Evolutionary conservation across 2,797 vertebrate genomes (phyloP), one percentile per base, ranked within the genome.

Genomic region (Tenualosa ilisha): DNA sequence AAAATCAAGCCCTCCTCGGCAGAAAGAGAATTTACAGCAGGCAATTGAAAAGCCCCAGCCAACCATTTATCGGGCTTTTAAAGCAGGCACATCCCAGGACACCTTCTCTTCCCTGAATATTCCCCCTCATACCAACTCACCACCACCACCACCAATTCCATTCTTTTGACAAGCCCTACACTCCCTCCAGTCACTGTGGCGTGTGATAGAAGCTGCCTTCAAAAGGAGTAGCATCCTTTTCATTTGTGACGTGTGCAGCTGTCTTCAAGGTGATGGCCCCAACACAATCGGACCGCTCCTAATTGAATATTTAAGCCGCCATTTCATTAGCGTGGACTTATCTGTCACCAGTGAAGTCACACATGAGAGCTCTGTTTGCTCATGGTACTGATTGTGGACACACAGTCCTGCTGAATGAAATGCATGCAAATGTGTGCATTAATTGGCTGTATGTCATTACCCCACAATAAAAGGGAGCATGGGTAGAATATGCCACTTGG

Each of bases 221-320:
- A 40, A 37, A 37, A 72, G 68, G 15, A 46, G 37, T 20, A 51
- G 81, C 40, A 37, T 83, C 37, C 82, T 84, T 56, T 82, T 85
- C 86, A 87, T 50, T 82, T 43, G n/a, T 63, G 79, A 22, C 81
- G 22, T 83, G 83, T 82, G 40, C 81, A 83, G 84, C 83, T 81
- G 40, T 50, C 50, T 56, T 63, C 20, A 37, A 51, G 56, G 84
- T 82, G 72, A 82, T 85, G 85, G 72, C 40, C 24, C 56, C 85
- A 61, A 81, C 56, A 85, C 72, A 82, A 85, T 86, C 81, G 13
- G 50, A 7, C 50, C 22, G 22, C 8, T 40, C 37, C 24, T 26
- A 54, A 79, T 72, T 82, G 20, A 85, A 85, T 81, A 85, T 75
- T 63, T 82, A 84, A 40, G 26, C 86, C 51, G 50, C 83, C 65